Base-by-base conservation (phyloP, 2,888 invertebrate species). In the Drosophila tripunctata region DNA sequence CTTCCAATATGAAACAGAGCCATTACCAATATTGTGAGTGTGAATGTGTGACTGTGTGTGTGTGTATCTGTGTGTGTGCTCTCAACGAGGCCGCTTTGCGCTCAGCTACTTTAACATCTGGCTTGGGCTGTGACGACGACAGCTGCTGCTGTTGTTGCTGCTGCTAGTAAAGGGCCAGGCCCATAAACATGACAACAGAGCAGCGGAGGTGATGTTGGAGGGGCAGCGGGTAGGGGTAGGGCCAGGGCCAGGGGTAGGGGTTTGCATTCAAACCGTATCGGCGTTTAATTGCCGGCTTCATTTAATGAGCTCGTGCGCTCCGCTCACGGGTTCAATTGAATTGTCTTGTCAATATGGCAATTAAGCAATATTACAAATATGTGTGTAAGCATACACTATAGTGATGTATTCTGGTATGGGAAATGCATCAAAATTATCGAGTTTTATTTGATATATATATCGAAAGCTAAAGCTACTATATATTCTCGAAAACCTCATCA, bases 121-220 rank as follows among this genome's bases (percentile, higher is more conserved):
- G 85, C 76, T 27, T 40, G 51, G 67, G 30, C 41, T 27, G 48
- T 52, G 56, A 51, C 61, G 54, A 51, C 58, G 78, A 83, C 78
- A 79, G 78, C 78, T 78, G 83, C 78, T 73, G 64, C 69, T 35
- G 78, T 83, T 78, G 83, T 83, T 73, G 64, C 69, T 35, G 48
- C 35, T 47, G 10, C 12, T 6, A 30, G 3, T 17, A 73, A 82
- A 68, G 82, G 78, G 64, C 71, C 30, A 36, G 58, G 24, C 45
- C 2, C 5, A 12, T 31, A n/a, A 22, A 22, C 22, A 22, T n/a
- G n/a, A n/a, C n/a, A n/a, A n/a, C n/a, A n/a, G n/a, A n/a, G n/a
- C n/a, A n/a, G n/a, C n/a, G n/a, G n/a, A n/a, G 10, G 10, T 27
- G 27, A 10, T 10, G 27, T n/a, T 31, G 5, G 12, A 31, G 5